phyloP scores from a whole-genome alignment of 2,888 invertebrate genomes.

The Trachelus troglodyta region DNA sequence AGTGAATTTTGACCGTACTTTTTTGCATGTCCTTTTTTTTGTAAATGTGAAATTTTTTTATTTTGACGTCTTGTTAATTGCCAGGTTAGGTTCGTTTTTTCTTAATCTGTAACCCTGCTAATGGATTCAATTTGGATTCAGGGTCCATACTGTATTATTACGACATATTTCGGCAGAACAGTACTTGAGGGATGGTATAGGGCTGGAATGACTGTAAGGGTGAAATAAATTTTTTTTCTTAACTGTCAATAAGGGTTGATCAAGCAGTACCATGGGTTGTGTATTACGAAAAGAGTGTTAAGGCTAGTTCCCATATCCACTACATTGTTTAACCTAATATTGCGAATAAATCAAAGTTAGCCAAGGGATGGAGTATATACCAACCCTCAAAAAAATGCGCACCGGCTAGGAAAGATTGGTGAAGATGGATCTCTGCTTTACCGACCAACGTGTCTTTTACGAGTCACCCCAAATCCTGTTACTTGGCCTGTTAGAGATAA shows the following conservation, averaged over 20 bases:
- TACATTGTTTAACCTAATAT: not conserved
- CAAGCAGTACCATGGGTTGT: not conserved
- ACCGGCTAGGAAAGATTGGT: slow-evolving; percentile 4
- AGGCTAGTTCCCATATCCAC: not conserved
- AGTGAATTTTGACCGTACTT: not conserved
- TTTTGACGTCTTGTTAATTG: not conserved
- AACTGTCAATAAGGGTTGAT: not conserved
- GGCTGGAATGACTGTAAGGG: not conserved
- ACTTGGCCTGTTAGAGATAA: slow-evolving; percentile 50
- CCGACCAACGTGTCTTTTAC: slow-evolving; percentile 14
- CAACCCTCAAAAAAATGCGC: not conserved
- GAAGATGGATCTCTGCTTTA: slow-evolving; percentile 15
- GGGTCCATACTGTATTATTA: not conserved
- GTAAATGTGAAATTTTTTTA: not conserved
- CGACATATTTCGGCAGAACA: not conserved
- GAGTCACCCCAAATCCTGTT: slow-evolving; percentile 45
- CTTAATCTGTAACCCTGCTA: not conserved
- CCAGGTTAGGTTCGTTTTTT: not conserved
- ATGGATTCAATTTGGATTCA: not conserved
- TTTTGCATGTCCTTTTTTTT: not conserved
- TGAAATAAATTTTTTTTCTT: not conserved
- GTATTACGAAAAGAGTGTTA: not conserved
- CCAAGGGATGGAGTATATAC: not conserved
- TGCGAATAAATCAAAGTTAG: not conserved
- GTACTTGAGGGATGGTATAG: not conserved